Base-by-base conservation (phyloP, 92 coral and sea anemone genomes). In the Zoanthus sociatus region DNA sequence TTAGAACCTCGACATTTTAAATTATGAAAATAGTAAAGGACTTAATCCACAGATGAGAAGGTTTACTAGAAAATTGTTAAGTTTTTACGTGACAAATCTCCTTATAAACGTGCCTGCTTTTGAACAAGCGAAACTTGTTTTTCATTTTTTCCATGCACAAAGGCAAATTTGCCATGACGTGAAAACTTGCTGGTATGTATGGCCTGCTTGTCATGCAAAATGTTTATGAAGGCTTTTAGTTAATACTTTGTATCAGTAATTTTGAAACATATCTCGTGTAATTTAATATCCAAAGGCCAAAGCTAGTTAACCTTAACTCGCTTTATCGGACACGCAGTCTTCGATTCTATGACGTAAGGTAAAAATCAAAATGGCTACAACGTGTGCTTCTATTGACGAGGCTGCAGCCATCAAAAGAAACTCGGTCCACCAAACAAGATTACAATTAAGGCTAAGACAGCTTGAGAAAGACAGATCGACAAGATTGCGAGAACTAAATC, bases 341-440 rank as follows among this genome's bases (percentile, higher is more conserved):
- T 42, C 26, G 26, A 26, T 26, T 30, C 18, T 73, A 67, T 44
- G 61, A 78, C 31, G 26, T 54, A 64, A 26, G 60, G n/a, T 63
- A 63, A 63, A 66, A 82, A 16, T 16, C 9, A 17, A 17, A 4
- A 63, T 63, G 69, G 69, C 69, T 71, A 67, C 79, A 11, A 91
- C 78, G 64, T 88, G 86, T 87, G 88, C 98, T 48, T 95, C 98
- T 1, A 67, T 92, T 46, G 98, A 95, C 94, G 96, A 95, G 83
- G 92, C 92, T 6, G 89, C 93, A 32, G 98, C 98, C 5, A 78
- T 93, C 63, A 93, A 89, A 87, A 83, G 96, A 33, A 95, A 95
- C 75, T 50, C 87, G 18, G 98, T 95, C 54, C 96, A 95, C 68
- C 98, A 95, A 44, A 95, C 98, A 7, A 91, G 94, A 17, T 72